A percentile compares a stretch with the other conserved stretches of the same genome.
Evolutionary conservation across 1,140 invertebrate species (phyloP).

Genomic region (Tribolium madens): DNA sequence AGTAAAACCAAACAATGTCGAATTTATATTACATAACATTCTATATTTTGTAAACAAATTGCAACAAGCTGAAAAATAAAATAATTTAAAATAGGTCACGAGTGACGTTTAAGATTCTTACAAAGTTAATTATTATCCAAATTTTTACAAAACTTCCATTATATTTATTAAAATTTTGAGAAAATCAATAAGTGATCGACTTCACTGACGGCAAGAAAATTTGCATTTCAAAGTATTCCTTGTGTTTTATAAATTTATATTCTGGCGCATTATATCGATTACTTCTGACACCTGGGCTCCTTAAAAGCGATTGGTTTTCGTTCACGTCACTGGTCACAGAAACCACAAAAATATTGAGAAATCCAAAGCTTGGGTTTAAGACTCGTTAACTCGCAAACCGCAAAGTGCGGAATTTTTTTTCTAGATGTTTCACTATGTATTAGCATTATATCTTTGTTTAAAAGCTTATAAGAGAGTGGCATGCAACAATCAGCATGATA

Average conservation of each 20-base stretch:
- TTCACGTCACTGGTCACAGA: not conserved
- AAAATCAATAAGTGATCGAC: not conserved
- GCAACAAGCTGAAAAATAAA: no score
- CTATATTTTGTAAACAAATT: no score
- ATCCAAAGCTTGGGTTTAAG: not conserved
- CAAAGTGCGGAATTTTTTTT: not conserved
- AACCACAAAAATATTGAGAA: not conserved
- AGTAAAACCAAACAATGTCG: no score
- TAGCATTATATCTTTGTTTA: no score
- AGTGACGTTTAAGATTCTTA: no score
- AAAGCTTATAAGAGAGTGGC: no score
- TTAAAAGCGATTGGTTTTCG: not conserved
- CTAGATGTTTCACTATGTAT: no score
- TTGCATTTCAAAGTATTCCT: constrained; percentile 29
- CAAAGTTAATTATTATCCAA: no score
- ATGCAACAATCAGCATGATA: no score
- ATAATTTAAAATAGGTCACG: no score
- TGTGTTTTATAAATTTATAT: constrained; percentile 19
- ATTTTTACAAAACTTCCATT: no score
- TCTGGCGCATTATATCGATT: constrained; percentile 1
- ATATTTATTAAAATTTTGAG: not conserved
- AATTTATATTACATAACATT: no score
- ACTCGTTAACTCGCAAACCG: constrained; percentile 3
- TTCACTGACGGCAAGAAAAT: constrained; percentile 3
- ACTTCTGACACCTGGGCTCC: not conserved